Evolutionary conservation across 2,888 invertebrate species (phyloP).

Genomic region (Mongoloraphidia duomilia): DNA sequence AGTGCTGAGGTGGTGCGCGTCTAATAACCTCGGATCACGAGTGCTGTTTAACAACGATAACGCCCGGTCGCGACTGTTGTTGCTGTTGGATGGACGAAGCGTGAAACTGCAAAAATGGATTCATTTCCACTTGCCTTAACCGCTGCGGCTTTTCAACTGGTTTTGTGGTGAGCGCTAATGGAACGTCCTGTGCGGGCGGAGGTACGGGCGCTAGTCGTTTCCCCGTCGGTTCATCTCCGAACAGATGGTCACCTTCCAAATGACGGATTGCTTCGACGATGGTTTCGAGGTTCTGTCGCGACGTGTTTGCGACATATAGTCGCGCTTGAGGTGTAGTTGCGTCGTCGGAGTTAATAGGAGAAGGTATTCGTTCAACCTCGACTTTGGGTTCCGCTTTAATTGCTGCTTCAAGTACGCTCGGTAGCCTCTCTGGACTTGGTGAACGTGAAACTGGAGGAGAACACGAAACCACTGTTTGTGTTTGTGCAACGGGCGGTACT

Average conservation of each 20-base stretch:
- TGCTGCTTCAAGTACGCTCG: conserved; percentile 69
- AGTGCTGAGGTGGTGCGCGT: conserved; percentile 19
- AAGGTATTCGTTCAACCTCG: conserved; percentile 51
- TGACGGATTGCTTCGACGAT: conserved; percentile 98
- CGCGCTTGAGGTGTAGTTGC: conserved; percentile 34
- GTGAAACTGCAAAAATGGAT: conserved; percentile 47
- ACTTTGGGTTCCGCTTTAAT: conserved; percentile 81
- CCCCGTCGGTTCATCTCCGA: conserved; percentile 54
- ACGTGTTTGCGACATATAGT: conserved; percentile 52
- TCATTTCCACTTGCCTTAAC: conserved; percentile 41
- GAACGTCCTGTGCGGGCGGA: conserved; percentile 31
- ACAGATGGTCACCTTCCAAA: conserved; percentile 89
- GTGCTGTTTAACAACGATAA: conserved; percentile 76
- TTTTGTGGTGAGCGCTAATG: conserved; percentile 43
- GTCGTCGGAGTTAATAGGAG: conserved; percentile 34
- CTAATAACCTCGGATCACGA: conserved; percentile 49
- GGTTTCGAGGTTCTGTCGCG: conserved; percentile 90
- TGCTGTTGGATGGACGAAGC: conserved; percentile 29
- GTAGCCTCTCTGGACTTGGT: conserved; percentile 36
- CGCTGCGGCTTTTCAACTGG: conserved; percentile 23
- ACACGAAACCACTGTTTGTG: conserved; percentile 45
- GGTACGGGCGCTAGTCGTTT: conserved; percentile 23
- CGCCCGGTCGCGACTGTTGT: conserved; percentile 70
- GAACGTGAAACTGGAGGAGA: conserved; percentile 34
- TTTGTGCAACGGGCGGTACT: conserved; percentile 43